Percentiles rank a stretch among this genome's conserved stretches.
These are phyloP conservation scores for Stomatorhinus ivindoensis DNA, from an alignment of 2,113 vertebrate genomes.

Conservation along the genomic window DNA sequence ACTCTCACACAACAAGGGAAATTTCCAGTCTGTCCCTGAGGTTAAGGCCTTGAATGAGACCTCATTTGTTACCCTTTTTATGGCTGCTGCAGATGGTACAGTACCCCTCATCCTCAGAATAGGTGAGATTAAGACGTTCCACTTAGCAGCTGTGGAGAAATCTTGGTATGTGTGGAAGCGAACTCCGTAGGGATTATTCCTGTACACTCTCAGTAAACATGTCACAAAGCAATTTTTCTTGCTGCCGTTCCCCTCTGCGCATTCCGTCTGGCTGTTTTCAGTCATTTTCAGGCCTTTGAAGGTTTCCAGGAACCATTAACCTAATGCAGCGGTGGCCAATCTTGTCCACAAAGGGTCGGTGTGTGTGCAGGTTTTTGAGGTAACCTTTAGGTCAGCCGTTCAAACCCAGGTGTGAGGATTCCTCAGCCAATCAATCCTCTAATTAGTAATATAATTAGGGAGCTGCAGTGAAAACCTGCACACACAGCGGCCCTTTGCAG, in stretches of 20 bases:
- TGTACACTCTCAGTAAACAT: background rate
- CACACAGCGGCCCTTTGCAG: too few relatives aligned
- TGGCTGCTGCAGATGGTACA: background rate
- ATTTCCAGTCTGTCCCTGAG: conserved; percentile 10
- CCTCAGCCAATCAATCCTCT: too few relatives aligned
- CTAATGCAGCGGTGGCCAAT: background rate
- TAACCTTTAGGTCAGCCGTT: too few relatives aligned
- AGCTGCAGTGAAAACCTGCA: too few relatives aligned
- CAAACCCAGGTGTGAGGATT: too few relatives aligned
- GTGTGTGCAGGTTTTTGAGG: too few relatives aligned
- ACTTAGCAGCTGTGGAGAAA: background rate
- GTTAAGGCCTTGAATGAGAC: conserved; percentile 26
- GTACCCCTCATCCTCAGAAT: background rate
- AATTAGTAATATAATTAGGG: too few relatives aligned
- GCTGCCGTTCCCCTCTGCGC: background rate
- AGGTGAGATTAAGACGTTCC: background rate
- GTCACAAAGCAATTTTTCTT: background rate
- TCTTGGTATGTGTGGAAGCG: background rate
- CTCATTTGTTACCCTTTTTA: conserved; percentile 12
- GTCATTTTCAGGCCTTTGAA: background rate
- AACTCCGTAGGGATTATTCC: background rate
- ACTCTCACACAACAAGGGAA: background rate
- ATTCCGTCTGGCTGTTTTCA: background rate
- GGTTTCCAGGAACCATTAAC: background rate
- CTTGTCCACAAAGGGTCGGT: too few relatives aligned